phyloP scores from a whole-genome alignment of 2,888 invertebrate genomes.

The Phyto melanocephala region DNA sequence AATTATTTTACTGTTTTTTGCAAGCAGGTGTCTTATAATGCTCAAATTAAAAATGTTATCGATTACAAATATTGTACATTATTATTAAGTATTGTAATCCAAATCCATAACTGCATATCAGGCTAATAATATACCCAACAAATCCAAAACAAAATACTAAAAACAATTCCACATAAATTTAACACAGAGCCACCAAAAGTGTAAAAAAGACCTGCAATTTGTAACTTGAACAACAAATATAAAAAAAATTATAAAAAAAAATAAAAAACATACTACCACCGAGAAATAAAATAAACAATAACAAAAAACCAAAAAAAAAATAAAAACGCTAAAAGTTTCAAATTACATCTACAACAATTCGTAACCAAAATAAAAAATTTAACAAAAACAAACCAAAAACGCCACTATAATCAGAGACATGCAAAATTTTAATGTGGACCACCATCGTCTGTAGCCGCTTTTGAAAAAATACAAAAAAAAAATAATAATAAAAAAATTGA shows the following conservation, averaged over 20 bases:
- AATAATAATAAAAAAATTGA: constrained; percentile 28
- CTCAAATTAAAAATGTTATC: constrained; percentile 26
- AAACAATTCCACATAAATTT: background rate
- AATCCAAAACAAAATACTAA: background rate
- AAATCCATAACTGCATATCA: constrained; percentile 23
- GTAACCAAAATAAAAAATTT: background rate
- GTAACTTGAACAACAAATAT: constrained; percentile 47
- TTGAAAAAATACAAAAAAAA: constrained; percentile 20
- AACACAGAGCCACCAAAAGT: constrained; percentile 36
- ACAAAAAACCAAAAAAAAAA: constrained; percentile 23
- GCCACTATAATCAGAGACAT: constrained; percentile 66
- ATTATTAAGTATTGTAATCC: constrained; percentile 28
- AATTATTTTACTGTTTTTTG: background rate
- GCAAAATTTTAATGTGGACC: constrained; percentile 69
- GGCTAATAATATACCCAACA: constrained; percentile 6
- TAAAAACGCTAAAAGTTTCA: constrained; percentile 51
- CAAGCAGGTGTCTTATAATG: constrained; percentile 20
- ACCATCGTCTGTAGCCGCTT: constrained; percentile 61
- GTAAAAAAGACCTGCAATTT: constrained; percentile 66
- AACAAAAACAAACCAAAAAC: constrained; percentile 31
- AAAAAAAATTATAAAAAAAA: background rate
- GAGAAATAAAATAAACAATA: constrained; percentile 8
- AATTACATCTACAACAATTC: constrained; percentile 54
- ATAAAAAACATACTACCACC: background rate
- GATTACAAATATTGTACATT: constrained; percentile 15